Evolutionary conservation across 2,797 vertebrate genomes (phyloP).

Genomic region (Xiphophorus birchmanni): DNA sequence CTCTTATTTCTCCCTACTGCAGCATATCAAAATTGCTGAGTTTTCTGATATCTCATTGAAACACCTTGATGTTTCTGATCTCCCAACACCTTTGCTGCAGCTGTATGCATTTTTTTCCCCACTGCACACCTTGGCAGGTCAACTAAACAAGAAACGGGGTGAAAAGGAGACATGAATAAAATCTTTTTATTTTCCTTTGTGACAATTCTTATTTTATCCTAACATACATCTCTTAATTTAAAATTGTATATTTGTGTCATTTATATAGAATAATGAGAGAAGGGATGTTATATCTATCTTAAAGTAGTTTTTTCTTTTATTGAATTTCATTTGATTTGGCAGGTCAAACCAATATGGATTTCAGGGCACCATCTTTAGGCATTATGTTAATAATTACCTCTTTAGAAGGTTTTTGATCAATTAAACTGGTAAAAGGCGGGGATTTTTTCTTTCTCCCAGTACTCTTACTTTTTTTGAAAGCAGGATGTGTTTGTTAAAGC

Average conservation of each 20-base stretch:
- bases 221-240: no score
- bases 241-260: no score
- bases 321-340: not conserved
- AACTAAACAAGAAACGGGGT: not conserved
- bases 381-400: not conserved
- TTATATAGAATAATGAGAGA: no score
- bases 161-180: not conserved
- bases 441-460: not conserved
- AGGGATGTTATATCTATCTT: no score
- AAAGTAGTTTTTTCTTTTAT: not conserved
- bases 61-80: slow-evolving; percentile 67
- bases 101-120: slow-evolving; percentile 48
- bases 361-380: not conserved
- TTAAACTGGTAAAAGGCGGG: not conserved
- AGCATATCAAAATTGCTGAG: slow-evolving; percentile 45
- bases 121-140: not conserved
- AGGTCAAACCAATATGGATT: not conserved
- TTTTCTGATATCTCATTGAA: slow-evolving; percentile 63
- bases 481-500: not conserved
- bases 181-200: not conserved
- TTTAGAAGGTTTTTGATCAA: not conserved
- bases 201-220: no score
- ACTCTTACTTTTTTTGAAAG: not conserved
- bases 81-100: slow-evolving; percentile 39
- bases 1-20: slow-evolving; percentile 40